phyloP scores from a whole-genome alignment of 2,113 vertebrate genomes.

The Dolichotis patagonum region DNA sequence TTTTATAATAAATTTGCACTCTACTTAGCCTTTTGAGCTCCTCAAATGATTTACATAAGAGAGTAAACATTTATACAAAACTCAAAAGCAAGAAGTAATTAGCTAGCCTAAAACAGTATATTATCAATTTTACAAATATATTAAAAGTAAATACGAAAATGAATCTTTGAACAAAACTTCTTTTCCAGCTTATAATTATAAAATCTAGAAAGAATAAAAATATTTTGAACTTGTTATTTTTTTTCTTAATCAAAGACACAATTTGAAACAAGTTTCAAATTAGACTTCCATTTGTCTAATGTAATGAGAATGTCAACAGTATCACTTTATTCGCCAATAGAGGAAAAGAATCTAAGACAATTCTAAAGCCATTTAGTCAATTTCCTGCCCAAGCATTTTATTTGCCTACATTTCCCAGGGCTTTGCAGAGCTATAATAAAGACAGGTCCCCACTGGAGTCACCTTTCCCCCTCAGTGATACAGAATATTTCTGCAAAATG shows the following conservation, averaged over 20 bases:
- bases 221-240: slow-evolving; percentile 45
- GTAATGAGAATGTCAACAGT: slow-evolving; percentile 19
- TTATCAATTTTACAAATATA: slow-evolving; percentile 39
- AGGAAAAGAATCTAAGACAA: slow-evolving; percentile 41
- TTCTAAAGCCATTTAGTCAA: slow-evolving; percentile 31
- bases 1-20: slow-evolving; percentile 20
- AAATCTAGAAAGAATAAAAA: slow-evolving; percentile 63
- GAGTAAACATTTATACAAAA: slow-evolving; percentile 9
- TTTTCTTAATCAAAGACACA: slow-evolving; percentile 50
- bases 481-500: slow-evolving; percentile 15
- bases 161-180: slow-evolving; percentile 23
- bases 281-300: slow-evolving; percentile 53
- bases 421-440: slow-evolving; percentile 30
- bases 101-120: slow-evolving; percentile 30
- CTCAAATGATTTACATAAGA: neutral
- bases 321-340: neutral
- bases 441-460: neutral
- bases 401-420: slow-evolving; percentile 2
- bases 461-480: slow-evolving; percentile 29
- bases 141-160: slow-evolving; percentile 54
- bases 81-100: slow-evolving; percentile 42
- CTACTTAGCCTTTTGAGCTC: slow-evolving; percentile 10
- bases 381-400: slow-evolving; percentile 47
- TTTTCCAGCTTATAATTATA: slow-evolving; percentile 41
- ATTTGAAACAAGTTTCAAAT: slow-evolving; percentile 46